phyloP scores from a whole-genome alignment of 2,888 invertebrate genomes.

The Emmelina monodactyla region DNA sequence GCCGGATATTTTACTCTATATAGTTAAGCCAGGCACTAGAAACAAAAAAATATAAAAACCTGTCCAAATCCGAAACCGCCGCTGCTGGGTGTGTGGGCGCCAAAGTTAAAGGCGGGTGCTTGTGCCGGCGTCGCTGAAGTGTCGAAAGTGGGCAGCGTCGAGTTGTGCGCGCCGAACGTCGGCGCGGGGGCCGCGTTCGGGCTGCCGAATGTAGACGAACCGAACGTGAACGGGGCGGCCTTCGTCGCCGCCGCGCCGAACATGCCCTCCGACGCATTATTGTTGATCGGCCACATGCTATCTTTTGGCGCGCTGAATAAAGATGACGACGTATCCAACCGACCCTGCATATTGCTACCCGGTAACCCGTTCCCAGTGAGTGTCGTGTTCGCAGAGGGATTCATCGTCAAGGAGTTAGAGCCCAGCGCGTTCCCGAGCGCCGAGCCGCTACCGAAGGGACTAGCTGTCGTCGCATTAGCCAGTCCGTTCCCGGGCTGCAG shows the following conservation, averaged over 20 bases:
- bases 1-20: too few relatives aligned
- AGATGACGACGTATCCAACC: too few relatives aligned
- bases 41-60: too few relatives aligned
- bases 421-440: neutral
- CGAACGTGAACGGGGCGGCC: conserved; percentile 17
- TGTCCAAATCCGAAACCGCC: conserved; percentile 41
- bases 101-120: conserved; percentile 36
- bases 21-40: too few relatives aligned
- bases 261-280: conserved; percentile 22
- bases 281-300: conserved; percentile 22
- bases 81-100: too few relatives aligned
- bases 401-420: too few relatives aligned
- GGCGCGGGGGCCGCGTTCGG: conserved; percentile 22
- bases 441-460: neutral
- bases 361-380: too few relatives aligned
- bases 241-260: conserved; percentile 28
- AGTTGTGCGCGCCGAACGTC: conserved; percentile 28
- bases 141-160: conserved; percentile 30
- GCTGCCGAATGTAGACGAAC: conserved; percentile 30
- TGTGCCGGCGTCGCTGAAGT: conserved; percentile 22
- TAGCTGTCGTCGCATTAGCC: neutral
- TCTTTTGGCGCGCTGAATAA: neutral
- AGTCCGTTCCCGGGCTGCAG: too few relatives aligned
- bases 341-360: too few relatives aligned
- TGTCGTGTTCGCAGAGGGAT: too few relatives aligned